Percentiles rank a stretch among this genome's conserved stretches.
These are phyloP conservation scores for Chlorocebus sabaeus DNA, from an alignment of 2,113 vertebrate species.

Conservation along the genomic window DNA sequence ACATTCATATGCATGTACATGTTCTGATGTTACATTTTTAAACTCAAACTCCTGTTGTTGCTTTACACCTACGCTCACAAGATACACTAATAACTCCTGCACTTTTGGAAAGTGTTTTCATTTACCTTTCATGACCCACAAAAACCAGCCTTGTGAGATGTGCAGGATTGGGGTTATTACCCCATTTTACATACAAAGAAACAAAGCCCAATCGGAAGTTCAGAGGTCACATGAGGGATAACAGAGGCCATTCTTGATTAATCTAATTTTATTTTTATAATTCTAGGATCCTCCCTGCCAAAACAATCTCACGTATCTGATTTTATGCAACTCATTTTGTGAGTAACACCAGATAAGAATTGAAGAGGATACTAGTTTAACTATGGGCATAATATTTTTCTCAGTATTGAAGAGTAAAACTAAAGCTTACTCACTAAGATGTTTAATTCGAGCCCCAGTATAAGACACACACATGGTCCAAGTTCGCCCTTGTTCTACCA, in stretches of 20 bases:
- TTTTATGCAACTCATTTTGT: background rate
- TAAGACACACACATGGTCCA: slow-evolving; percentile 16
- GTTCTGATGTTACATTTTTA: background rate
- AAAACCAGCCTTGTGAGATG: background rate
- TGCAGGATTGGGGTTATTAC: background rate
- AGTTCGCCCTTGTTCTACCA: background rate
- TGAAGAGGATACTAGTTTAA: background rate
- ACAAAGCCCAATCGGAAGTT: background rate
- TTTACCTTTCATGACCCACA: background rate
- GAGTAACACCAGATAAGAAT: background rate
- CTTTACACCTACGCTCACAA: background rate
- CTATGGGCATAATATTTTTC: background rate
- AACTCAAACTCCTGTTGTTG: slow-evolving; percentile 4
- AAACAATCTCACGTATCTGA: background rate
- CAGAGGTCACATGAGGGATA: background rate
- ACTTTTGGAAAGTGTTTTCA: background rate
- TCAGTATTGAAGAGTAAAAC: slow-evolving; percentile 13
- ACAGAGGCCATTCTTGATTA: background rate
- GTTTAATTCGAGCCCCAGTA: slow-evolving; percentile 18
- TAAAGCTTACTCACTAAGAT: slow-evolving; percentile 20
- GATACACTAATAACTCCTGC: background rate
- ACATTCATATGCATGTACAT: background rate
- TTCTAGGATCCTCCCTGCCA: background rate
- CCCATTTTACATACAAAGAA: slow-evolving; percentile 16
- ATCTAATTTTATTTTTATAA: background rate